phyloP scores from a whole-genome alignment of 2,797 vertebrate species.

The Hapalemur alaotrensis region DNA sequence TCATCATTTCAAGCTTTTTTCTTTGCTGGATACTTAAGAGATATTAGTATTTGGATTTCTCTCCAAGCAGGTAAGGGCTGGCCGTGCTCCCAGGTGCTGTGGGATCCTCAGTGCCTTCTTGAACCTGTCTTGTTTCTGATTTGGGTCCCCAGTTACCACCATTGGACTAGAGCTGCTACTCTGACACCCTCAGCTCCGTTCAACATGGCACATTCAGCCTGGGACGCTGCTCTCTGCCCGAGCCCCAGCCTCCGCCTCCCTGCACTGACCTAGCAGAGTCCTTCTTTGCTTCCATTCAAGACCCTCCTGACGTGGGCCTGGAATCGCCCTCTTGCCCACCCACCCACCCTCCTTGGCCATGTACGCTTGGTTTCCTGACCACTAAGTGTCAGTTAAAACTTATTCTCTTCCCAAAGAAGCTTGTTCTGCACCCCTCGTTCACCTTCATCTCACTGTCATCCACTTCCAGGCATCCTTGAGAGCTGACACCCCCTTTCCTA shows the following conservation, averaged over 20 bases:
- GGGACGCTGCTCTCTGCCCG: not conserved
- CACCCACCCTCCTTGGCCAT: not conserved
- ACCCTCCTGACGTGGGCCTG: not conserved
- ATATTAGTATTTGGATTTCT: not conserved
- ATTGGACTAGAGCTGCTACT: not conserved
- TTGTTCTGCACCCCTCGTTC: not conserved
- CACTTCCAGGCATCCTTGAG: not conserved
- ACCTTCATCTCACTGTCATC: not conserved
- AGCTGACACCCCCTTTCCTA: not conserved
- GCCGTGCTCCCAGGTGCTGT: not conserved
- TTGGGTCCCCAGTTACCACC: not conserved
- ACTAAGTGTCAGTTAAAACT: not conserved
- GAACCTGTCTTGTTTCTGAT: not conserved
- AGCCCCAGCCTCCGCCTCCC: not conserved
- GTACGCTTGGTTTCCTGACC: not conserved
- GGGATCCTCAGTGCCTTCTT: not conserved
- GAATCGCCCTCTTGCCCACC: not conserved
- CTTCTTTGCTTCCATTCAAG: not conserved
- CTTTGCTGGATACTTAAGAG: not conserved
- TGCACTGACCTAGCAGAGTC: not conserved
- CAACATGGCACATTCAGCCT: not conserved
- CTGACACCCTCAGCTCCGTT: not conserved
- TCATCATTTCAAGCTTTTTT: not conserved
- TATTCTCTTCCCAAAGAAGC: not conserved
- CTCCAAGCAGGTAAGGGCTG: not conserved